Percentiles rank a stretch among this genome's conserved stretches.
These are phyloP conservation scores for Desmophyllum pertusum DNA, from an alignment of 92 coral and sea anemone genomes.

Conservation along the genomic window DNA sequence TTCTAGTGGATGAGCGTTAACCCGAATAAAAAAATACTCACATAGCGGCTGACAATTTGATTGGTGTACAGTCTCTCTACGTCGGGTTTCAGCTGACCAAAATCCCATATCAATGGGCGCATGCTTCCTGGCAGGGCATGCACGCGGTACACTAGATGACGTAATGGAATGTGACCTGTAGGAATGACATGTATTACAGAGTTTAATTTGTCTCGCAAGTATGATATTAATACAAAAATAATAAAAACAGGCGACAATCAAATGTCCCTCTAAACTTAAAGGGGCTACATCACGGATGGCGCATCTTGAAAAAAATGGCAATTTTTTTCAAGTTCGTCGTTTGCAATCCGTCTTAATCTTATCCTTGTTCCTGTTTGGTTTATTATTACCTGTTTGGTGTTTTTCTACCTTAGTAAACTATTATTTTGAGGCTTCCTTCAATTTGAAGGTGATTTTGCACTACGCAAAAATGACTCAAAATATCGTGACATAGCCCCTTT, in stretches of 20 bases:
- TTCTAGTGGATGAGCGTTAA: not conserved
- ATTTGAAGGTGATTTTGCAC: too few relatives aligned
- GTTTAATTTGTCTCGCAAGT: not conserved
- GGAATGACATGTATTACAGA: not conserved
- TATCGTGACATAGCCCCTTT: too few relatives aligned
- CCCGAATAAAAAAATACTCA: conserved; percentile 33
- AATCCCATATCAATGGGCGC: conserved; percentile 91
- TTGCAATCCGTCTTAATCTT: too few relatives aligned
- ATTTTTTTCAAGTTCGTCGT: too few relatives aligned
- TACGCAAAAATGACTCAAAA: too few relatives aligned
- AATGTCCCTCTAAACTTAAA: too few relatives aligned
- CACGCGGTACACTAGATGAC: conserved; percentile 91
- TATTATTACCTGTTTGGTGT: too few relatives aligned
- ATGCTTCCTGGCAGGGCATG: conserved; percentile 91
- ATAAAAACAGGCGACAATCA: not conserved
- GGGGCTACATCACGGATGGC: too few relatives aligned
- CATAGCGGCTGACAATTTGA: conserved; percentile 81
- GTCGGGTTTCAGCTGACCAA: conserved; percentile 84
- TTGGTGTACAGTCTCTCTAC: conserved; percentile 76
- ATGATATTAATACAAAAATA: not conserved
- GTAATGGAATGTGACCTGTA: conserved; percentile 81
- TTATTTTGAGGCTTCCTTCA: too few relatives aligned
- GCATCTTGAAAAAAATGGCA: too few relatives aligned
- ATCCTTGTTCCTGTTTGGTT: too few relatives aligned
- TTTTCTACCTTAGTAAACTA: too few relatives aligned